Evolutionary conservation across 2,888 invertebrate species (phyloP).

Genomic region (Blastobasis adustella): DNA sequence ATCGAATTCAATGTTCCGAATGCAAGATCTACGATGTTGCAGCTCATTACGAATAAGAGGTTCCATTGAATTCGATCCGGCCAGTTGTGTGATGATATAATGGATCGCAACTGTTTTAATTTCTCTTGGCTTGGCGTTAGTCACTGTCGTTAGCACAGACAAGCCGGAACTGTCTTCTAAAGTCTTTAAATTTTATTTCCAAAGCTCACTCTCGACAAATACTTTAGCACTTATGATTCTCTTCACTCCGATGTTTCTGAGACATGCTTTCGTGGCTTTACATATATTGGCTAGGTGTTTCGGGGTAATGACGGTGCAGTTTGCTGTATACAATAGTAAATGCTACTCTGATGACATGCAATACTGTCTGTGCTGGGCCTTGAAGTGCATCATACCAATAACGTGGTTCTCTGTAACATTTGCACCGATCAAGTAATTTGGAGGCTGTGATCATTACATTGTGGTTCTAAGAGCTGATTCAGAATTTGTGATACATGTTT

Average conservation of each 20-base stretch:
- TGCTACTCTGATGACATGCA: slow-evolving; percentile 66
- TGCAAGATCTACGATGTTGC: too few relatives aligned
- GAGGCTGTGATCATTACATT: slow-evolving; percentile 3
- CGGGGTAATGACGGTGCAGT: slow-evolving; percentile 61
- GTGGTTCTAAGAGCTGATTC: slow-evolving; percentile 19
- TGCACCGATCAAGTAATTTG: slow-evolving; percentile 24
- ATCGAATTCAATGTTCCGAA: slow-evolving; percentile 28
- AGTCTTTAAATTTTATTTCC: slow-evolving; percentile 49
- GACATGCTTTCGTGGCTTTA: slow-evolving; percentile 73
- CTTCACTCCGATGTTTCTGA: slow-evolving; percentile 64
- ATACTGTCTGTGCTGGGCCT: slow-evolving; percentile 62
- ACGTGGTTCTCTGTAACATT: slow-evolving; percentile 31
- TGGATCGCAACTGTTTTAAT: slow-evolving; percentile 52
- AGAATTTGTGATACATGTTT: slow-evolving; percentile 20
- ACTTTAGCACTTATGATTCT: slow-evolving; percentile 45
- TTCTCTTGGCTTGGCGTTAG: slow-evolving; percentile 49
- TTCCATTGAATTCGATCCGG: slow-evolving; percentile 38
- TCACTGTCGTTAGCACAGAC: slow-evolving; percentile 65
- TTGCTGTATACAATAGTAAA: slow-evolving; percentile 59
- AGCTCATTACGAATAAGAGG: too few relatives aligned
- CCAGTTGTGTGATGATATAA: slow-evolving; percentile 47
- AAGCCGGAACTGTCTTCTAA: slow-evolving; percentile 65
- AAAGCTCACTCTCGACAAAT: slow-evolving; percentile 56
- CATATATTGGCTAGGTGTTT: slow-evolving; percentile 52
- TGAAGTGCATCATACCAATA: slow-evolving; percentile 70